A percentile compares a stretch with the other conserved stretches of the same genome.
Conservation (phyloP, 2,113 vertebrate species). For the Oplegnathus fasciatus region DNA sequence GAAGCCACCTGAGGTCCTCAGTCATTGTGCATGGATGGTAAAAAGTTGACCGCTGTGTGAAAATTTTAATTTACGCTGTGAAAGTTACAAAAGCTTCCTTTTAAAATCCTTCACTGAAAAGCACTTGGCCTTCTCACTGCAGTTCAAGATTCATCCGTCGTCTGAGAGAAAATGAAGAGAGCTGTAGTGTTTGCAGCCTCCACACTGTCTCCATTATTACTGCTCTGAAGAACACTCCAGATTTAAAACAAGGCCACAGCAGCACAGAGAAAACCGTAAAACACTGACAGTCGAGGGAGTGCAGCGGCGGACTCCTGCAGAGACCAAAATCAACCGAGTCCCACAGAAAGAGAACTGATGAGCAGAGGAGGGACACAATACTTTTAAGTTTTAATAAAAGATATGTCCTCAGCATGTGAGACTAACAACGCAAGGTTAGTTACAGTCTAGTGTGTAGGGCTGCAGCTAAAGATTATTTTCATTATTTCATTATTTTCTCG, state of each 20-base stretch:
- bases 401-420: too few relatives aligned
- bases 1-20: neutral
- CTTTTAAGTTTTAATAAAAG: too few relatives aligned
- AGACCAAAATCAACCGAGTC: too few relatives aligned
- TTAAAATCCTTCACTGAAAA: constrained; percentile 31
- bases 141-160: neutral
- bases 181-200: constrained; percentile 2
- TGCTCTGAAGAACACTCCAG: constrained; percentile 13
- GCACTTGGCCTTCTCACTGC: constrained; percentile 26
- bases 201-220: neutral
- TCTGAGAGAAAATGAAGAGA: constrained; percentile 31
- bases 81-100: constrained; percentile 25
- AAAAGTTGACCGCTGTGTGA: neutral
- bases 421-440: too few relatives aligned
- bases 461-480: too few relatives aligned
- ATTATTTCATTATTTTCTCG: too few relatives aligned
- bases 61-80: constrained; percentile 20
- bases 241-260: constrained; percentile 19
- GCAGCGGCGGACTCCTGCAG: neutral
- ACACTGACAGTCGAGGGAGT: neutral
- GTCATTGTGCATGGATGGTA: neutral
- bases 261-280: neutral
- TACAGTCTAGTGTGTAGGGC: too few relatives aligned
- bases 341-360: neutral
- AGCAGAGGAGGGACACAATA: neutral